Evolutionary conservation across 1,140 invertebrate genomes (phyloP).

Genomic region (Euura saliciscinereae): DNA sequence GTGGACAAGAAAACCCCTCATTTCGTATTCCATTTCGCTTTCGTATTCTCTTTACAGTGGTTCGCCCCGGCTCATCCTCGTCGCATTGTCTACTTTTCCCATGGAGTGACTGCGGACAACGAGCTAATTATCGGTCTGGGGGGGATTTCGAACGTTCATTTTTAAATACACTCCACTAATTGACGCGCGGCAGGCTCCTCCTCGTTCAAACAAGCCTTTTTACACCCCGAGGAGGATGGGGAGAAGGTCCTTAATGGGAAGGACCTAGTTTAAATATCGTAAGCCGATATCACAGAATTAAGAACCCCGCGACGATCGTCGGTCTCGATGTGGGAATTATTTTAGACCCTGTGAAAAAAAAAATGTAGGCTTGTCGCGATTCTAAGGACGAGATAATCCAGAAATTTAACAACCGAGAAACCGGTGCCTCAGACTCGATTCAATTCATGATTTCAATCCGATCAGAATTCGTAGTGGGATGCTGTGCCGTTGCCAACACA

Average conservation of each 20-base stretch:
- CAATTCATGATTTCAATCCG: too few species aligned
- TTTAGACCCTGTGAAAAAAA: too few species aligned
- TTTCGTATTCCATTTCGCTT: constrained; percentile 57
- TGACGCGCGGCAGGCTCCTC: not conserved
- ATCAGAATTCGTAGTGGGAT: too few species aligned
- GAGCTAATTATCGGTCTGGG: constrained; percentile 41
- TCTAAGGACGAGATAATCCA: not conserved
- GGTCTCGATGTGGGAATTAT: too few species aligned
- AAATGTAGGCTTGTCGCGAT: not conserved
- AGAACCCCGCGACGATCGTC: too few species aligned
- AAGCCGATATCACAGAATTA: not conserved
- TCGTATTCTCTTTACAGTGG: constrained; percentile 39
- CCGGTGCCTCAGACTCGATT: too few species aligned
- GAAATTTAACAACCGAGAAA: too few species aligned
- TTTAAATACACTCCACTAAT: constrained; percentile 12
- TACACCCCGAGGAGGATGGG: too few species aligned
- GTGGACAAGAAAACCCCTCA: constrained; percentile 38
- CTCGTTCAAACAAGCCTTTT: not conserved
- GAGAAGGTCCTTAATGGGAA: not conserved
- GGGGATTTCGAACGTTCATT: constrained; percentile 9
- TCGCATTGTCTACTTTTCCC: constrained; percentile 46
- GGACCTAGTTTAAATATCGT: constrained; percentile 1
- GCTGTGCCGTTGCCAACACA: too few species aligned
- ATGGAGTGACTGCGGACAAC: constrained; percentile 18
- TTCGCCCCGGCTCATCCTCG: constrained; percentile 23